Conservation (phyloP, 92 coral and sea anemone species). For the Parazoanthus darwini region DNA sequence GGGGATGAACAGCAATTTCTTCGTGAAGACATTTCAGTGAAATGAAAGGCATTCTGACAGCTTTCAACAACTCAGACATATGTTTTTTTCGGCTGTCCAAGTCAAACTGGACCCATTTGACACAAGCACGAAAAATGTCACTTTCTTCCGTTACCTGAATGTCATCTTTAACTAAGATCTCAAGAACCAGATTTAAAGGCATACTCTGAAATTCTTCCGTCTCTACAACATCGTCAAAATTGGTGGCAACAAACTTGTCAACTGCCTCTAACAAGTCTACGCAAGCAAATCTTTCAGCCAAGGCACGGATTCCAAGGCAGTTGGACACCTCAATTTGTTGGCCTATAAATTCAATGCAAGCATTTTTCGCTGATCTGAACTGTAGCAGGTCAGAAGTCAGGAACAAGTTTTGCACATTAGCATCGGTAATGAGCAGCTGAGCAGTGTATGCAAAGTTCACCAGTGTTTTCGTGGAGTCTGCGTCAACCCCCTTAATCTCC, state of each 20-base stretch:
- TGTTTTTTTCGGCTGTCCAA: slow-evolving; percentile 55
- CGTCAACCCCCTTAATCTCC: slow-evolving; percentile 87
- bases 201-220: slow-evolving; percentile 83
- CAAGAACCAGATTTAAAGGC: slow-evolving; percentile 64
- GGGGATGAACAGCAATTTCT: slow-evolving; percentile 60
- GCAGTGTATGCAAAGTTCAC: slow-evolving; percentile 89
- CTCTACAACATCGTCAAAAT: slow-evolving; percentile 75
- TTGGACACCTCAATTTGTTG: slow-evolving; percentile 85
- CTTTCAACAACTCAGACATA: slow-evolving; percentile 78
- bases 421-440: slow-evolving; percentile 83
- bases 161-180: slow-evolving; percentile 70
- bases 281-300: slow-evolving; percentile 85
- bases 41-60: slow-evolving; percentile 77
- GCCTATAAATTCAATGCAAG: slow-evolving; percentile 85
- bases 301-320: slow-evolving; percentile 85
- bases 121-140: slow-evolving; percentile 74
- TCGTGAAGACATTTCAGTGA: slow-evolving; percentile 77
- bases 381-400: slow-evolving; percentile 89
- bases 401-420: slow-evolving; percentile 83
- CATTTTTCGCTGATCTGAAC: slow-evolving; percentile 84
- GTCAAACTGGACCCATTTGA: slow-evolving; percentile 78
- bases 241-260: slow-evolving; percentile 60
- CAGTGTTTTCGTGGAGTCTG: slow-evolving; percentile 70
- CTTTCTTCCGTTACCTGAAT: slow-evolving; percentile 67
- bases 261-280: slow-evolving; percentile 82